These are phyloP conservation scores for Leucoma salicis DNA, from an alignment of 2,888 invertebrate genomes.

Conservation along the genomic window DNA sequence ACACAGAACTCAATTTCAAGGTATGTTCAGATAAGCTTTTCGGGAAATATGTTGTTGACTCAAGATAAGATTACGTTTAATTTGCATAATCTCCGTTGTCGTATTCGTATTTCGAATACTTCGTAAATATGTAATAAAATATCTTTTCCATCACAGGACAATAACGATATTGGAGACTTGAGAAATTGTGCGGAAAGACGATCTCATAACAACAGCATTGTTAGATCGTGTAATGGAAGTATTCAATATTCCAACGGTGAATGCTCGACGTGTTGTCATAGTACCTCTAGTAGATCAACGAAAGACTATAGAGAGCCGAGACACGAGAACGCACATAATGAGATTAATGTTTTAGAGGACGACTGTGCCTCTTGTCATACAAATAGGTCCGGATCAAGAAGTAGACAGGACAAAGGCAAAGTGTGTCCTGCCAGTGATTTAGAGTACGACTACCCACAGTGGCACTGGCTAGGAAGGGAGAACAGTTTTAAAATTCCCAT, in stretches of 20 bases:
- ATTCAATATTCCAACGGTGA: conserved; percentile 76
- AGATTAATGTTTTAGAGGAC: conserved; percentile 70
- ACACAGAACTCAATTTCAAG: conserved; percentile 81
- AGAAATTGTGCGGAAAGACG: conserved; percentile 73
- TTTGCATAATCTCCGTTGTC: conserved; percentile 50
- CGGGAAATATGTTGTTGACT: conserved; percentile 50
- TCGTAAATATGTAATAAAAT: conserved; percentile 38
- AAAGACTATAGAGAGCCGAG: conserved; percentile 74
- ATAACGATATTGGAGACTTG: conserved; percentile 70
- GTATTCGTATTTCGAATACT: conserved; percentile 36
- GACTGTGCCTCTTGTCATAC: conserved; percentile 75
- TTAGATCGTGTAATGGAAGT: conserved; percentile 76
- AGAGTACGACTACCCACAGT: conserved; percentile 78
- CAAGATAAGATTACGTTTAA: conserved; percentile 60
- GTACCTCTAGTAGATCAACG: conserved; percentile 75
- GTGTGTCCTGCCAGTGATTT: conserved; percentile 75
- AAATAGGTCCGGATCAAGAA: conserved; percentile 73
- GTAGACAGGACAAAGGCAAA: conserved; percentile 78
- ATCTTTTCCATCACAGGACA: conserved; percentile 66
- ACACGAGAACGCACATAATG: conserved; percentile 66
- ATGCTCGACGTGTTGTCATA: conserved; percentile 77
- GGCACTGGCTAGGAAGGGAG: conserved; percentile 78
- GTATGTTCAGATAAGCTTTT: conserved; percentile 67
- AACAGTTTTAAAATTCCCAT: conserved; percentile 81
- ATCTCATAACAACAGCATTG: conserved; percentile 78